Conservation (phyloP, 2,888 invertebrate species). For the Criorhina ranunculi region DNA sequence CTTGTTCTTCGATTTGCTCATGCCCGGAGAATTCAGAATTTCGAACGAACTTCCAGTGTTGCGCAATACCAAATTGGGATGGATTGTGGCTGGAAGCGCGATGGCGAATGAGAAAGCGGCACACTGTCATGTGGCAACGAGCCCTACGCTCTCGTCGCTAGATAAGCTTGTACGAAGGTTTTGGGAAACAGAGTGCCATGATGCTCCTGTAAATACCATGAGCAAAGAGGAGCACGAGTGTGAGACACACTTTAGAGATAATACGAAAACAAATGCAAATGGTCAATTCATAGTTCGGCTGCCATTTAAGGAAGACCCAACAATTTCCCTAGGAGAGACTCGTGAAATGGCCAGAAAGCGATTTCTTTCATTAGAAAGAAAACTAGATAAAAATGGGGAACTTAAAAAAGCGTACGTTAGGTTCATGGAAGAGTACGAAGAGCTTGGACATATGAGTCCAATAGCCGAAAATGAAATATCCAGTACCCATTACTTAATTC, state of each 20-base stretch:
- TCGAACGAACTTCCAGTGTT: too few species aligned
- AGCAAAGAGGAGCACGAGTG: too few species aligned
- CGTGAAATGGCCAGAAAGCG: conserved; percentile 1
- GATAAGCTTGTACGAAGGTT: conserved; percentile 12
- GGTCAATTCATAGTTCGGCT: background rate
- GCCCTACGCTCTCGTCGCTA: background rate
- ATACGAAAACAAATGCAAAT: too few species aligned
- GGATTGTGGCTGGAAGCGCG: conserved; percentile 58
- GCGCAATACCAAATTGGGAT: conserved; percentile 68
- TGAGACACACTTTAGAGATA: too few species aligned
- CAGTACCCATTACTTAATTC: too few species aligned
- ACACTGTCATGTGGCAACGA: conserved; percentile 2
- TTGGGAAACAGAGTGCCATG: background rate
- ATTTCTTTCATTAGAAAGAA: background rate
- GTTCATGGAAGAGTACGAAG: conserved; percentile 26
- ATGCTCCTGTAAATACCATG: too few species aligned
- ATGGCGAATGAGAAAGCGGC: too few species aligned
- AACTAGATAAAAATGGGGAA: conserved; percentile 3
- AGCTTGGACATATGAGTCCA: conserved; percentile 13
- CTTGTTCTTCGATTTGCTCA: conserved; percentile 65
- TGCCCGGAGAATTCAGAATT: too few species aligned
- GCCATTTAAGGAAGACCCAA: background rate
- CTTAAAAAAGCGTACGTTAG: background rate
- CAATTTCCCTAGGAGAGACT: background rate
- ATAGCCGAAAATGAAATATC: background rate